Evolutionary conservation across 2,888 invertebrate genomes (phyloP).

Genomic region (Hybos culiciformis): DNA sequence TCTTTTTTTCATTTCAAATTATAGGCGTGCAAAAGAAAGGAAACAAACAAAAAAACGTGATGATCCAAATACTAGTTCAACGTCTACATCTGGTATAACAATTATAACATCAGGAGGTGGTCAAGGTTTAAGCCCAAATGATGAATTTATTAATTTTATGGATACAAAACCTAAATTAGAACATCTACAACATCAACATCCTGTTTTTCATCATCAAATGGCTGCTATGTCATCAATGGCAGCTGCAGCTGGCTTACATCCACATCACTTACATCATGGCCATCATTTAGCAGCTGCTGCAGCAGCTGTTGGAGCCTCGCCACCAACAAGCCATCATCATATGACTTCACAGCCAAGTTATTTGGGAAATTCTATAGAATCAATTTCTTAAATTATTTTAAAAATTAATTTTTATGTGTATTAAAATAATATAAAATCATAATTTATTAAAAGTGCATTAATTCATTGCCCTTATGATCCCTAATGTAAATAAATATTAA

Average conservation of each 20-base stretch:
- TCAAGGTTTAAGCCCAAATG: not conserved
- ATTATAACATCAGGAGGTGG: not conserved
- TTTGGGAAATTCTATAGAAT: no score
- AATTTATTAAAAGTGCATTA: no score
- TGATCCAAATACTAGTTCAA: constrained; percentile 33
- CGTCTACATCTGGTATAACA: not conserved
- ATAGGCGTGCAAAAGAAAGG: constrained; percentile 84
- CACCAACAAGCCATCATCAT: no score
- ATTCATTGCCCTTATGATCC: no score
- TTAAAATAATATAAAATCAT: no score
- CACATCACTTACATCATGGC: constrained; percentile 23
- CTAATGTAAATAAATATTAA: no score
- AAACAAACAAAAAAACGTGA: constrained; percentile 78
- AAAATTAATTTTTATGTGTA: no score
- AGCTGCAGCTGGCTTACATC: not conserved
- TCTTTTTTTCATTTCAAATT: no score
- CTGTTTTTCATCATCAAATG: not conserved
- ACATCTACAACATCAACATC: not conserved
- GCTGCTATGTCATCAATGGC: no score
- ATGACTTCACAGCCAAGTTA: no score
- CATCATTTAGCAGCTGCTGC: constrained; percentile 27
- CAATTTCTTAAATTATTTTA: no score
- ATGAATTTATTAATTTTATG: constrained; percentile 27
- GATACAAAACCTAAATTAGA: constrained; percentile 22
- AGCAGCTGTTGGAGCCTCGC: not conserved